phyloP scores from a whole-genome alignment of 2,113 vertebrate genomes.

The Aleadryas rufinucha region DNA sequence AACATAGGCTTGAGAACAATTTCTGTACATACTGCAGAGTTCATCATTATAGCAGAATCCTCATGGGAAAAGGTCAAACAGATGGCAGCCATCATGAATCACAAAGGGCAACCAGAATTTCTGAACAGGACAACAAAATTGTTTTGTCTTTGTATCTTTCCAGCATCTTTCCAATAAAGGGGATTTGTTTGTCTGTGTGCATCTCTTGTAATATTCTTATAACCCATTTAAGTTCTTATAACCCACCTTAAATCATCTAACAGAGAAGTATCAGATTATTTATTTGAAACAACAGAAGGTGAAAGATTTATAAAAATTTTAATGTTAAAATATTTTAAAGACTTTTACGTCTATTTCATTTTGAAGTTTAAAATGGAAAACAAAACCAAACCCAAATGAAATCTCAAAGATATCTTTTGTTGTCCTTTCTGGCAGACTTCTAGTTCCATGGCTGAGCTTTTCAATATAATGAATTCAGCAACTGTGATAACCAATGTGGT shows the following conservation, averaged over 20 bases:
- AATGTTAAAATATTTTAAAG: background rate
- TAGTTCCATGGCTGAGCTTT: background rate
- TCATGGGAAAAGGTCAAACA: background rate
- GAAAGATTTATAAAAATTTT: background rate
- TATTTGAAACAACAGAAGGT: background rate
- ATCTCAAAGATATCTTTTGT: background rate
- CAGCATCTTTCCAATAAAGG: background rate
- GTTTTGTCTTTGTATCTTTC: background rate
- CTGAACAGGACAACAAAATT: constrained; percentile 16
- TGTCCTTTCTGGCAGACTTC: constrained; percentile 24
- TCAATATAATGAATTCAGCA: constrained; percentile 26
- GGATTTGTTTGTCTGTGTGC: background rate
- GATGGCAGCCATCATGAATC: background rate
- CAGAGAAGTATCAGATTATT: background rate
- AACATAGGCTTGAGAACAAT: constrained; percentile 34
- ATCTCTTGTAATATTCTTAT: background rate
- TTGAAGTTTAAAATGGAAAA: background rate
- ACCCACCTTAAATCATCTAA: background rate
- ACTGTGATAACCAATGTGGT: constrained; percentile 56
- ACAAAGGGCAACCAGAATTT: constrained; percentile 31
- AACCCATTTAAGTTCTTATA: background rate
- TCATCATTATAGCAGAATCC: background rate
- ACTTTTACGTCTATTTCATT: background rate
- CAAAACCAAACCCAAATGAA: background rate
- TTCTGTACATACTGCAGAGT: constrained; percentile 6